These are phyloP conservation scores for Podilymbus podiceps DNA, from an alignment of 2,113 vertebrate genomes.

Conservation along the genomic window DNA sequence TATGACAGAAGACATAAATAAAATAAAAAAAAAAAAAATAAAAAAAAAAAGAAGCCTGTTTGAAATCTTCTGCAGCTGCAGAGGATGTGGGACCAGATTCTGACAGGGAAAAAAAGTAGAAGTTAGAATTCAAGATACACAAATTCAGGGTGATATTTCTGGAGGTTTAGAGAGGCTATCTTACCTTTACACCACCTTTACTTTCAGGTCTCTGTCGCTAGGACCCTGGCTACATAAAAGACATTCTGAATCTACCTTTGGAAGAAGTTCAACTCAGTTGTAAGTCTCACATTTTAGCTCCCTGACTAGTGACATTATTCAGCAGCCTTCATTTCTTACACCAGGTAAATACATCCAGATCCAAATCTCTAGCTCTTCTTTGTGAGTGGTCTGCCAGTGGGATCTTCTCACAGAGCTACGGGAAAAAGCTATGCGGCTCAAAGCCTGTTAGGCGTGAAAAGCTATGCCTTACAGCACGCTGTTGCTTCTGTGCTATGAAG, in stretches of 20 bases:
- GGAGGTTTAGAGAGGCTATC: background rate
- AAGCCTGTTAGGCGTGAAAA: background rate
- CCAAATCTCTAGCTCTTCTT: background rate
- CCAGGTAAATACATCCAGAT: background rate
- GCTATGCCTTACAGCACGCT: rapidly evolving
- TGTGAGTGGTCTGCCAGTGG: background rate
- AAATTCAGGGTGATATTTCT: background rate
- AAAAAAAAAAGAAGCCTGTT: background rate
- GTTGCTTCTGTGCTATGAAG: background rate
- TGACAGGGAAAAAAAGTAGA: background rate
- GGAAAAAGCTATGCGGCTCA: background rate
- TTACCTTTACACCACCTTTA: background rate
- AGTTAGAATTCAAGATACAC: background rate
- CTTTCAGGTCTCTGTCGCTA: background rate
- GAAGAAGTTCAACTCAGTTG: background rate
- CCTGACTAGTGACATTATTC: background rate
- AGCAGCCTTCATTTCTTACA: background rate
- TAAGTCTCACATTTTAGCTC: background rate
- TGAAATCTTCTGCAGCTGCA: constrained; percentile 34
- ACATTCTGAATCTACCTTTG: background rate
- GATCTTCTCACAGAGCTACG: background rate
- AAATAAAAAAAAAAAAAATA: too few relatives aligned
- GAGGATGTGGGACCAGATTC: constrained; percentile 31
- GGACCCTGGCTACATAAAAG: background rate
- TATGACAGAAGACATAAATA: background rate